These are phyloP conservation scores for Athalia circularis DNA, from an alignment of 2,888 invertebrate species.

Conservation along the genomic window DNA sequence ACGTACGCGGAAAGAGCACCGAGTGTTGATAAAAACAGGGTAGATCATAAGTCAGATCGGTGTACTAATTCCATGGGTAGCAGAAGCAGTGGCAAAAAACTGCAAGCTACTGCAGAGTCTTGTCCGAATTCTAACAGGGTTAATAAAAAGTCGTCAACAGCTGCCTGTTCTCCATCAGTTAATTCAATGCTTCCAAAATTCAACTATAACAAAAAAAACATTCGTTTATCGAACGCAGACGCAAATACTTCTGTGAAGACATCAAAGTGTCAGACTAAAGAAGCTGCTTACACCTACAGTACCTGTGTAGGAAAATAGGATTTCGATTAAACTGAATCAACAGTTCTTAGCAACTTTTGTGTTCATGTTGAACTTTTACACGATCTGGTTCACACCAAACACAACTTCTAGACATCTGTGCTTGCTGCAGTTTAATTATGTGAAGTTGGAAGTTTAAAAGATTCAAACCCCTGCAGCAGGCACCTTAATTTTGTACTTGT, in stretches of 20 bases:
- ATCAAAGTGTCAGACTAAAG: background rate
- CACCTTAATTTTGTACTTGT: background rate
- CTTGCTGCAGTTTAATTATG: too few species aligned
- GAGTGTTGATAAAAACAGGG: slow-evolving; percentile 14
- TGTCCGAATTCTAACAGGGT: slow-evolving; percentile 1
- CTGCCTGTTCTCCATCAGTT: background rate
- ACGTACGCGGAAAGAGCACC: background rate
- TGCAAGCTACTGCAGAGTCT: background rate
- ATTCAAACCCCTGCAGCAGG: too few species aligned
- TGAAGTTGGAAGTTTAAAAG: too few species aligned
- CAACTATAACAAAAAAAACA: background rate
- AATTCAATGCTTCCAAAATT: background rate
- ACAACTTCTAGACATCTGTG: too few species aligned
- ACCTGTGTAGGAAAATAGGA: slow-evolving; percentile 17
- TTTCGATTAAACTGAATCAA: background rate
- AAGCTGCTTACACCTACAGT: slow-evolving; percentile 6
- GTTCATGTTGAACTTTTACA: background rate
- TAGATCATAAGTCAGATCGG: background rate
- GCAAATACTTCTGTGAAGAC: background rate
- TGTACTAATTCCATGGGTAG: background rate
- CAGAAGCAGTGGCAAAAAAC: background rate
- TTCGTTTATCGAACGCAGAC: background rate
- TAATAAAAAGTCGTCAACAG: background rate
- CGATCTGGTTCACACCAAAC: too few species aligned
- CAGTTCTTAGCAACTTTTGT: background rate